These are phyloP conservation scores for Theretra japonica DNA, from an alignment of 2,888 invertebrate species.

Conservation along the genomic window DNA sequence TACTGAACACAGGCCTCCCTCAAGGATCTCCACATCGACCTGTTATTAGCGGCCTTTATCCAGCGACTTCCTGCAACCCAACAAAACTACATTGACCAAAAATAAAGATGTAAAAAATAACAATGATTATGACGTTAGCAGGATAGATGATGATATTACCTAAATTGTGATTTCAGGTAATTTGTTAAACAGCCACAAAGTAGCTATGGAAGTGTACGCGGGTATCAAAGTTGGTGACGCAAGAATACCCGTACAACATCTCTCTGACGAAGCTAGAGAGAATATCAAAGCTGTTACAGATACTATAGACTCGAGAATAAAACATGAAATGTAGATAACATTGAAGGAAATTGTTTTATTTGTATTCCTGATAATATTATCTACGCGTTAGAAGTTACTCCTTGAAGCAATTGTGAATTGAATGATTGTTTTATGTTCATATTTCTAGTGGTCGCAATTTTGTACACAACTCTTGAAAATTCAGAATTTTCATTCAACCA, in stretches of 20 bases:
- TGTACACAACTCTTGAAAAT: too few relatives aligned
- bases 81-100: background rate
- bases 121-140: background rate
- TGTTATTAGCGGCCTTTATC: too few relatives aligned
- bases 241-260: background rate
- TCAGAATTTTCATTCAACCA: too few relatives aligned
- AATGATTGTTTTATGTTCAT: too few relatives aligned
- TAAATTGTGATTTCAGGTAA: background rate
- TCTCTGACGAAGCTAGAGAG: slow-evolving; percentile 7
- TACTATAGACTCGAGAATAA: background rate
- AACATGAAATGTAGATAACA: too few relatives aligned
- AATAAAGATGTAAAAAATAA: background rate
- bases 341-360: too few relatives aligned
- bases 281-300: slow-evolving; percentile 18
- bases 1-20: too few relatives aligned
- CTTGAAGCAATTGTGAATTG: too few relatives aligned
- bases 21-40: too few relatives aligned
- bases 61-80: background rate
- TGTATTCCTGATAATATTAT: too few relatives aligned
- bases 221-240: background rate
- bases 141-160: background rate
- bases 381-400: too few relatives aligned
- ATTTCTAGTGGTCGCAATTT: too few relatives aligned
- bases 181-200: slow-evolving; percentile 9
- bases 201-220: background rate